phyloP scores from a whole-genome alignment of 2,113 vertebrate genomes.

The Illadopsis cleaveri region DNA sequence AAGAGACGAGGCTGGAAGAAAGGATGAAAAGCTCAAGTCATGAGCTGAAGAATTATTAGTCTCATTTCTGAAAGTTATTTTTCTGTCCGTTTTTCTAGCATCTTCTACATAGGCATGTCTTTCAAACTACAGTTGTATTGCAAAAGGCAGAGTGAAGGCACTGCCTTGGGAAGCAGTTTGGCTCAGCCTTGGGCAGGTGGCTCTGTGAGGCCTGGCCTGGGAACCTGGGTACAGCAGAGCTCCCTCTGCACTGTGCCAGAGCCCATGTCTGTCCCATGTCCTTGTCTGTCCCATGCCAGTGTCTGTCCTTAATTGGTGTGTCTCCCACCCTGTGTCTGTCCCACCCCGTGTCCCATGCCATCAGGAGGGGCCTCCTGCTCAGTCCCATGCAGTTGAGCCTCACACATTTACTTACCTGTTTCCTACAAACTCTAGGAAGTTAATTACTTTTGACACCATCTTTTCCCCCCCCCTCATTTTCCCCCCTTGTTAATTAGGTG shows the following conservation, averaged over 20 bases:
- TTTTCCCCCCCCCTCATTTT: neutral
- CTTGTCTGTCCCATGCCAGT: neutral
- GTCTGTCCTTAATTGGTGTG: too few species aligned
- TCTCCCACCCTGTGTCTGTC: too few species aligned
- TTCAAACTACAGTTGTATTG: neutral
- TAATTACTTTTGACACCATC: neutral
- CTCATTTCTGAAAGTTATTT: neutral
- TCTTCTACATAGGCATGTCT: neutral
- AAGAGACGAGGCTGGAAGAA: neutral
- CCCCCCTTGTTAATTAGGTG: neutral
- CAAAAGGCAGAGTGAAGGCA: neutral
- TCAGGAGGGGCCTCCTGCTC: neutral
- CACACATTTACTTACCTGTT: neutral
- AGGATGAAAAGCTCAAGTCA: neutral
- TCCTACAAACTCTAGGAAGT: neutral
- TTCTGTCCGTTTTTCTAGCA: neutral
- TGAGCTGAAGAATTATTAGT: neutral
- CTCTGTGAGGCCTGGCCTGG: neutral
- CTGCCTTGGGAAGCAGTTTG: neutral
- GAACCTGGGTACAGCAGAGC: fast-evolving
- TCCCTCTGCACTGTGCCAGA: fast-evolving
- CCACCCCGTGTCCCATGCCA: fast-evolving
- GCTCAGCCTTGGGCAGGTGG: fast-evolving
- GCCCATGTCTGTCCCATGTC: neutral
- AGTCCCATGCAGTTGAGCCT: fast-evolving